phyloP scores from a whole-genome alignment of 2,113 vertebrate species.

The Chloropsis cyanopogon region DNA sequence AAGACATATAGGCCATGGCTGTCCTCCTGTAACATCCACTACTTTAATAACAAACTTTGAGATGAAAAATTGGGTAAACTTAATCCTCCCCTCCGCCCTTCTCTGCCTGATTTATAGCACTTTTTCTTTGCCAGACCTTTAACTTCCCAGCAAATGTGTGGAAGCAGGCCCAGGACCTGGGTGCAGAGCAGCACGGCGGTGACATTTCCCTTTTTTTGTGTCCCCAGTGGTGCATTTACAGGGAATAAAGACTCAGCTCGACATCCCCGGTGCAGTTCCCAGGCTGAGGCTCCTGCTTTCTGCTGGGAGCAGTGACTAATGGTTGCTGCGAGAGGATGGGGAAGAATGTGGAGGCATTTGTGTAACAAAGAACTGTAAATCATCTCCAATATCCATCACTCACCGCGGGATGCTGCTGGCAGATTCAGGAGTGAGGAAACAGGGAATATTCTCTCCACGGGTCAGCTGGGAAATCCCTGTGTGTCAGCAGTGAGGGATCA shows the following conservation, averaged over 20 bases:
- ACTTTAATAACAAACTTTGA: neutral
- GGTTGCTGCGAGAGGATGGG: conserved; percentile 12
- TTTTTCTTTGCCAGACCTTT: neutral
- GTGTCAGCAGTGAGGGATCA: neutral
- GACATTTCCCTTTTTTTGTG: neutral
- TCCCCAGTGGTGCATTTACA: neutral
- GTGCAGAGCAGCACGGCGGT: neutral
- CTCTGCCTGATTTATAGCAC: neutral
- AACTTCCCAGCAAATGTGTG: neutral
- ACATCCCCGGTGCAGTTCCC: neutral
- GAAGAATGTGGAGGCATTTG: conserved; percentile 69
- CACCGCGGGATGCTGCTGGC: conserved; percentile 34
- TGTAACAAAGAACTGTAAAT: conserved; percentile 74
- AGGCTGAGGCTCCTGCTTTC: neutral
- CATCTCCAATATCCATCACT: conserved; percentile 55
- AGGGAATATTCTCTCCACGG: neutral
- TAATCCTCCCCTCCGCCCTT: neutral
- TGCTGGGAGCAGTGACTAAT: neutral
- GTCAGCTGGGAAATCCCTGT: neutral
- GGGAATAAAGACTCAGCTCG: neutral
- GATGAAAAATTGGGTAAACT: neutral
- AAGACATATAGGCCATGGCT: neutral
- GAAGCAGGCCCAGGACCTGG: neutral
- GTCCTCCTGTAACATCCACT: neutral
- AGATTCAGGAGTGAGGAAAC: conserved; percentile 16